phyloP scores from a whole-genome alignment of 2,888 invertebrate species.

The Oligia strigilis region DNA sequence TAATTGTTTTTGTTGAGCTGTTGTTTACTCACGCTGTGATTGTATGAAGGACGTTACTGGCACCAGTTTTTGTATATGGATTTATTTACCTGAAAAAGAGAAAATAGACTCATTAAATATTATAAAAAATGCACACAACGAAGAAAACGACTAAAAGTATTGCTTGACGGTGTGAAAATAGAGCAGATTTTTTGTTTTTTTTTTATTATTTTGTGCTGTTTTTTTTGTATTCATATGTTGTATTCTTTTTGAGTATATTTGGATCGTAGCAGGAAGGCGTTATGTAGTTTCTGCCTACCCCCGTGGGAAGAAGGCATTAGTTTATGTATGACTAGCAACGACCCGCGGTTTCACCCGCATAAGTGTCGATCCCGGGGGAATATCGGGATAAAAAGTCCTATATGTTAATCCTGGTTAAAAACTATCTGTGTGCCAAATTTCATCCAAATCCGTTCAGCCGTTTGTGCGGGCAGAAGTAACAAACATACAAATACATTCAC shows the following conservation, averaged over 20 bases:
- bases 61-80: neutral
- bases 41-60: neutral
- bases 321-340: neutral
- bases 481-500: no score
- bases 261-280: neutral
- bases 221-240: neutral
- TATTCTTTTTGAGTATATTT: neutral
- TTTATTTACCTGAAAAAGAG: conserved; percentile 47
- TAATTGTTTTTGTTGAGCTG: conserved; percentile 19
- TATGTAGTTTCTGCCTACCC: neutral
- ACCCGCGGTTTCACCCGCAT: no score
- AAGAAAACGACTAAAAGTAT: neutral
- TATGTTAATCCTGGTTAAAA: no score
- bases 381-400: no score
- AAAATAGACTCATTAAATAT: conserved; percentile 12
- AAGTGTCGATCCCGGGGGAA: no score
- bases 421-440: no score
- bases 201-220: no score
- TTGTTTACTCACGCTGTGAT: conserved; percentile 33
- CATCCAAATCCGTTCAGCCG: no score
- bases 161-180: neutral
- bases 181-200: neutral
- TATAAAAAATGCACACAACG: neutral
- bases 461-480: no score
- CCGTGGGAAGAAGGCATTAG: neutral